Evolutionary conservation across 2,888 invertebrate species (phyloP).

Genomic region (Zele albiditarsus): DNA sequence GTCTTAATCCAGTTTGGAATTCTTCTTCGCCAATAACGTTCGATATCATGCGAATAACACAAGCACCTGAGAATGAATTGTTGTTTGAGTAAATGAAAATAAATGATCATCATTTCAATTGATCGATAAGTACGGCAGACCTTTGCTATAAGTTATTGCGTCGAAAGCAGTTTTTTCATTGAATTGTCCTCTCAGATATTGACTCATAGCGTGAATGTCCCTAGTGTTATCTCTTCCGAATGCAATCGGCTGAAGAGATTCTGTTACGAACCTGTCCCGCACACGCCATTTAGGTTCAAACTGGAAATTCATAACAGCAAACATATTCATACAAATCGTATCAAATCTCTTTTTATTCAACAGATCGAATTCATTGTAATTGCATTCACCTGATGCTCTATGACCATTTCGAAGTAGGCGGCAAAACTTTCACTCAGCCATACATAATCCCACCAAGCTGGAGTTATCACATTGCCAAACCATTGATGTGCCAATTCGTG

Average conservation of each 20-base stretch:
- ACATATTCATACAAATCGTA: too few species aligned
- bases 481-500: slow-evolving; percentile 77
- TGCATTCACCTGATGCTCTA: slow-evolving; percentile 52
- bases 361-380: too few species aligned
- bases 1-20: slow-evolving; percentile 71
- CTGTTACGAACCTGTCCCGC: slow-evolving; percentile 75
- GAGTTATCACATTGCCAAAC: slow-evolving; percentile 73
- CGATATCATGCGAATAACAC: slow-evolving; percentile 76
- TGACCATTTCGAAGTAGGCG: slow-evolving; percentile 74
- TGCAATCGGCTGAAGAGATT: slow-evolving; percentile 71
- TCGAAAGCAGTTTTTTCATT: slow-evolving; percentile 76
- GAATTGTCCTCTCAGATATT: slow-evolving; percentile 72
- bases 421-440: slow-evolving; percentile 76
- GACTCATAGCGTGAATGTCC: slow-evolving; percentile 75
- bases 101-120: not conserved
- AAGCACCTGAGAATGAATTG: slow-evolving; percentile 68
- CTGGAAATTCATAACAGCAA: slow-evolving; percentile 33
- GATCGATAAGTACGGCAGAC: slow-evolving; percentile 62
- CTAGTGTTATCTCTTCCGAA: slow-evolving; percentile 69
- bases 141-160: slow-evolving; percentile 77
- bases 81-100: slow-evolving; percentile 45
- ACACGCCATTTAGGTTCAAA: slow-evolving; percentile 63
- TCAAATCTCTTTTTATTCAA: too few species aligned
- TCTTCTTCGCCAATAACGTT: slow-evolving; percentile 72
- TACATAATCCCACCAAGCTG: slow-evolving; percentile 70